Evolutionary conservation across 2,113 vertebrate genomes (phyloP), one percentile per base, ranked within the genome.

Genomic region (Ailuropoda melanoleuca): DNA sequence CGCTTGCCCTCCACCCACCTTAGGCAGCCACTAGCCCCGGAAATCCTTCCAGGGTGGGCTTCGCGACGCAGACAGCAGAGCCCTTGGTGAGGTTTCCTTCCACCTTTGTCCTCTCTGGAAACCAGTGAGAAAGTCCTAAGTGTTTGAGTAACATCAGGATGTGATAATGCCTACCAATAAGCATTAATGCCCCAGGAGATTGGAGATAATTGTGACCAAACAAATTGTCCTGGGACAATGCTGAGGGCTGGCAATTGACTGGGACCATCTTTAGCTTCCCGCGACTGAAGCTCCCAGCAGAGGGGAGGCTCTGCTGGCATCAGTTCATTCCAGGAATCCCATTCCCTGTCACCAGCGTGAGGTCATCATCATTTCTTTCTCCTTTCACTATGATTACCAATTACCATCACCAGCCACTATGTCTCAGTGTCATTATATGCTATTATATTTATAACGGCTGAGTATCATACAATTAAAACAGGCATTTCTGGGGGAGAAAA

Each of bases 361-460:
- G 34, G 72, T 43, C 88, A 64, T 62, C 64, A 17, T 19, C 70
- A 46, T 88, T 50, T 34, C 17, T 14, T 68, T 90, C 81, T 43
- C 84, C 14, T 83, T 93, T 68, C 75, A 37, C 62, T 74, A 50
- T 43, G 53, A 80, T 62, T 55, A 39, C 81, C 68, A 60, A 31
- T 37, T 84, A n/a, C 60, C 64, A 77, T 34, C 13, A 34, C 18
- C 46, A 12, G 46, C 82, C 24, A 53, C 26, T 62, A 53, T 86
- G 85, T 92, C 84, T 97, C 56, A 90, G 64, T 34, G 66, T 97
- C 58, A 34, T 74, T 90, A 78, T n/a, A 43, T 48, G 64, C n/a
- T 24, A 31, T 29, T 77, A 39, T 29, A 78, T 89, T 66, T 66
- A 95, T 77, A 95, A 93, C 37, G 78, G 9, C 64, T 53, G 82